Evolutionary conservation across 2,888 invertebrate genomes (phyloP), one percentile per base, ranked within the genome.

Genomic region (Leptinotarsa peninsularis): DNA sequence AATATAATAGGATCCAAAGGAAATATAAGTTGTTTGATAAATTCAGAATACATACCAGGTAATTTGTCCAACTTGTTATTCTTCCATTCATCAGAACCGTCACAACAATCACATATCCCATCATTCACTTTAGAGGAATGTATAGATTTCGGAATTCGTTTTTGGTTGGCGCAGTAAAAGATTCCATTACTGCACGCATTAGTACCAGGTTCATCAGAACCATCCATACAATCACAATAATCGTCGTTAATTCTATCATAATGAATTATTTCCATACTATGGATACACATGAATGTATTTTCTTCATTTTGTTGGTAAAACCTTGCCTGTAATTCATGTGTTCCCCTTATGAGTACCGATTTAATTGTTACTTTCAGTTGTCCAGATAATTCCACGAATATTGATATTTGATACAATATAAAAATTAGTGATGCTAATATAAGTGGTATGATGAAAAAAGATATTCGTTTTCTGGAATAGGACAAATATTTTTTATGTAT

Each of bases 71-170:
- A 17, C 21, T 68, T 54, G 17, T 52, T 70, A 52, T 70, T 54
- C 27, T 73, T 71, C 76, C 76, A 76, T 49, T 96, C 96, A 88
- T 96, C 96, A 66, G 95, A 95, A n/a, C 96, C 96, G 89, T 96
- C 96, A 88, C 96, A 96, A 84, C 97, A 97, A 88, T 97, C 97
- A 90, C 98, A 98, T 80, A 98, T 93, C 10, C 96, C 96, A 91
- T 98, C 98, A 88, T 98, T 97, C 0, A 99, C 94, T 86, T 94
- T 91, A 78, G 93, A 93, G 1, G 97, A 95, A 17, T 94, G 92
- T 81, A 96, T 90, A 72, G 67, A 71, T 49, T 67, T 73, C 15
- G 73, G 76, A 56, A 71, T 54, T 15, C 33, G 54, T 52, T 76
- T 74, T 91, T 91, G 88, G 94, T 92, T 14, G 98, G 98, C 72